These are phyloP conservation scores for Oxytorus armatus DNA, from an alignment of 2,888 invertebrate species.

Conservation along the genomic window DNA sequence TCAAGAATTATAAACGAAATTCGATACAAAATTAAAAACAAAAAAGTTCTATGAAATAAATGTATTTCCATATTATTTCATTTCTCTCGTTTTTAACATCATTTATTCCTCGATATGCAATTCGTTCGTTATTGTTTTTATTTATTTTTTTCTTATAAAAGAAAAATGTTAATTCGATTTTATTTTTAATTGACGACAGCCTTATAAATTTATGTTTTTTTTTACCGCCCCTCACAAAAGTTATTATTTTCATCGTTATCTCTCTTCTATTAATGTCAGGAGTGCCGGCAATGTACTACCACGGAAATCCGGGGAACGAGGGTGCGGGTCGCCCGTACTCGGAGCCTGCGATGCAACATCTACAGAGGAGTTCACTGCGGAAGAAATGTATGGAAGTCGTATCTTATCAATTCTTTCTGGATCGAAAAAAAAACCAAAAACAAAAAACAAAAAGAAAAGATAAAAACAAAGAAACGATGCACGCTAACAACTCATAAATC, in stretches of 20 bases:
- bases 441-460: too few species aligned
- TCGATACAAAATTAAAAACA: neutral
- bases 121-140: neutral
- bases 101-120: neutral
- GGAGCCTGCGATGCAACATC: conserved; percentile 80
- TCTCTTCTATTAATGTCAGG: conserved; percentile 81
- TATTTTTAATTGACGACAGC: conserved; percentile 2
- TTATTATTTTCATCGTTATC: conserved; percentile 57
- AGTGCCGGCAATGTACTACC: conserved; percentile 81
- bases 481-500: conserved; percentile 42
- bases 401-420: conserved; percentile 73
- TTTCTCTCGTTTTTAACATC: neutral
- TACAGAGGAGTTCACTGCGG: conserved; percentile 80
- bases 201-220: conserved; percentile 40
- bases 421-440: conserved; percentile 20
- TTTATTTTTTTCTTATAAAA: neutral
- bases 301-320: conserved; percentile 80
- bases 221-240: conserved; percentile 22
- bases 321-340: conserved; percentile 79
- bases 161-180: neutral
- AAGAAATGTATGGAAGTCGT: conserved; percentile 82
- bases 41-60: too few species aligned
- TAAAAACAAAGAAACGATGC: conserved; percentile 28
- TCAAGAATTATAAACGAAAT: neutral
- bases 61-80: neutral